These are phyloP conservation scores for Protophormia terraenovae DNA, from an alignment of 2,888 invertebrate species.

Conservation along the genomic window DNA sequence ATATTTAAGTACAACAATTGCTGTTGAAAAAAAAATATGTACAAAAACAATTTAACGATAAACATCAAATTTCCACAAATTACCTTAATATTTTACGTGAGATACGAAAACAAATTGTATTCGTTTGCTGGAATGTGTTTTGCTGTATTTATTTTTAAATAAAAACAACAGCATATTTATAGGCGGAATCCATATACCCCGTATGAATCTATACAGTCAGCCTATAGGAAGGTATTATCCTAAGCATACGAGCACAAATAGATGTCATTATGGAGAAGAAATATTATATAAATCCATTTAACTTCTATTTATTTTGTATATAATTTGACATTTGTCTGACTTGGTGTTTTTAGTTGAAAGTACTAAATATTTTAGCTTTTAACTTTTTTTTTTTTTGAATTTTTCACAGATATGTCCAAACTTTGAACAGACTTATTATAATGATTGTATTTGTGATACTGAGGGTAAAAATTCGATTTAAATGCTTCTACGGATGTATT, in stretches of 20 bases:
- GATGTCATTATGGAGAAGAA: not conserved
- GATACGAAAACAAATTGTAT: constrained; percentile 76
- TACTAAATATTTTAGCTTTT: not conserved
- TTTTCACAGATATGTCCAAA: not conserved
- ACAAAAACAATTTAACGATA: constrained; percentile 80
- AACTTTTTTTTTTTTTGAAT: not conserved
- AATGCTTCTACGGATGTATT: no score
- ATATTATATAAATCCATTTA: constrained; percentile 23
- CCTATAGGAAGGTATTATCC: not conserved
- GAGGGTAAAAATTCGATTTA: no score
- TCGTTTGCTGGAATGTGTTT: not conserved
- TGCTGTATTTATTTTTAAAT: not conserved
- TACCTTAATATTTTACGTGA: constrained; percentile 81
- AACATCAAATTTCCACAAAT: constrained; percentile 81
- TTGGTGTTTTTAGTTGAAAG: not conserved
- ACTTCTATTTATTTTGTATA: constrained; percentile 13
- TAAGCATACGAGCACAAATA: not conserved
- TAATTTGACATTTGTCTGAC: constrained; percentile 12
- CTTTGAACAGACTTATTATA: no score
- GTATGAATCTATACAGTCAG: not conserved
- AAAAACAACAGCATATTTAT: not conserved
- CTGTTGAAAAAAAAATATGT: constrained; percentile 71
- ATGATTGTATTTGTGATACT: no score
- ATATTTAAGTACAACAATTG: constrained; percentile 37
- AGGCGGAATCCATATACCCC: no score